Conservation (phyloP, 1,140 invertebrate species). For the Drosophila burlai region DNA sequence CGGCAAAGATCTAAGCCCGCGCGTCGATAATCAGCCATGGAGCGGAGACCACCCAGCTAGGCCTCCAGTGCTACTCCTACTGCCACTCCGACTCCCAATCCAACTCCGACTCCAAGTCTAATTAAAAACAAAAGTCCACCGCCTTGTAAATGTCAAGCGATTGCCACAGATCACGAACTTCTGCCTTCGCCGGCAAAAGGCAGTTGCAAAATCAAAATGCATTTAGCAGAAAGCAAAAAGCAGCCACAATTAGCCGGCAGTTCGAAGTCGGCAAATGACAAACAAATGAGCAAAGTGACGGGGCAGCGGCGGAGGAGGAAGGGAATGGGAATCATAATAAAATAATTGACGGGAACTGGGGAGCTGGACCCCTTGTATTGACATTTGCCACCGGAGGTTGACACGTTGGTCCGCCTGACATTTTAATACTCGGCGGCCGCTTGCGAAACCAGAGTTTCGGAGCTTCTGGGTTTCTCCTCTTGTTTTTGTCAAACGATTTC, state of each 20-base stretch:
- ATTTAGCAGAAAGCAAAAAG: constrained; percentile 66
- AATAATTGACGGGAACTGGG: constrained; percentile 65
- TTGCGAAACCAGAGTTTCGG: constrained; percentile 51
- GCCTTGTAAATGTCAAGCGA: constrained; percentile 78
- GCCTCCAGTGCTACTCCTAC: constrained; percentile 22
- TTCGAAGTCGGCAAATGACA: constrained; percentile 43
- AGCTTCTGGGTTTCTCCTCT: constrained; percentile 39
- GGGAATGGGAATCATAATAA: constrained; percentile 56
- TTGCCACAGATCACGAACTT: constrained; percentile 77
- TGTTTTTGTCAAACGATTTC: constrained; percentile 46
- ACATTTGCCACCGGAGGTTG: constrained; percentile 63
- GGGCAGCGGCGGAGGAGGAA: background rate
- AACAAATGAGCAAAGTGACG: constrained; percentile 34
- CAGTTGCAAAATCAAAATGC: constrained; percentile 80
- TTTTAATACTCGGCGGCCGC: constrained; percentile 62
- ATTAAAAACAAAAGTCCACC: constrained; percentile 80
- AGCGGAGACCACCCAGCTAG: constrained; percentile 65
- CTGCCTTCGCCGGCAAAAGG: constrained; percentile 21
- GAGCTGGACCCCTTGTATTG: constrained; percentile 60
- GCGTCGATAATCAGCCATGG: constrained; percentile 74
- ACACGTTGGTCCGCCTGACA: constrained; percentile 55
- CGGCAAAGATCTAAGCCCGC: constrained; percentile 77
- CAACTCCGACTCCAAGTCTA: constrained; percentile 43
- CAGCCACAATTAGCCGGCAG: constrained; percentile 44
- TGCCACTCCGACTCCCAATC: constrained; percentile 18